Conservation (phyloP, 2,797 vertebrate species). For the Chrosomus eos region DNA sequence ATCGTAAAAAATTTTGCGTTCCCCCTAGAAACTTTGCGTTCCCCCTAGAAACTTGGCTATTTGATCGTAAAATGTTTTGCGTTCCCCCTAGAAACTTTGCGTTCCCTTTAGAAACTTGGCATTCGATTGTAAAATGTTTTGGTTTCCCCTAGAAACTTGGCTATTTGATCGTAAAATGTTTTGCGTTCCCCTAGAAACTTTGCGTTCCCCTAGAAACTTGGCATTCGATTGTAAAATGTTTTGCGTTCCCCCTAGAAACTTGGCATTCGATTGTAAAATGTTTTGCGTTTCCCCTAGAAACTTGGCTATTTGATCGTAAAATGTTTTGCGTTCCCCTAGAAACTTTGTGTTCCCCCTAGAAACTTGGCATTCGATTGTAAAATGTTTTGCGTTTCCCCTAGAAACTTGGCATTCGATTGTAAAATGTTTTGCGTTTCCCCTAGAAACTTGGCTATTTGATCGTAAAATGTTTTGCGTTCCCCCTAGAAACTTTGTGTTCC, state of each 20-base stretch:
- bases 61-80: rapidly evolving
- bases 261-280: too few species aligned
- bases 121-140: too few species aligned
- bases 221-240: rapidly evolving
- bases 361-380: rapidly evolving
- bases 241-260: too few species aligned
- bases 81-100: too few species aligned
- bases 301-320: rapidly evolving
- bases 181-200: rapidly evolving
- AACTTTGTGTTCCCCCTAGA: rapidly evolving
- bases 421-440: not conserved
- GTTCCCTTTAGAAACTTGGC: too few species aligned
- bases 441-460: not conserved
- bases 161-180: rapidly evolving
- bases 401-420: too few species aligned
- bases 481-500: not conserved
- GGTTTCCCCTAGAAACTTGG: not conserved
- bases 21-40: not conserved
- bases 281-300: not conserved
- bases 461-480: rapidly evolving
- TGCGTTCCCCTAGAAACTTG: rapidly evolving
- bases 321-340: rapidly evolving
- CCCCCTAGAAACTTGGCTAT: rapidly evolving
- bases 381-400: not conserved
- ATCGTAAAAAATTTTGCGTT: rapidly evolving